These are phyloP conservation scores for Oxyteleia sp. DNA, from an alignment of 2,888 invertebrate species.

Conservation along the genomic window DNA sequence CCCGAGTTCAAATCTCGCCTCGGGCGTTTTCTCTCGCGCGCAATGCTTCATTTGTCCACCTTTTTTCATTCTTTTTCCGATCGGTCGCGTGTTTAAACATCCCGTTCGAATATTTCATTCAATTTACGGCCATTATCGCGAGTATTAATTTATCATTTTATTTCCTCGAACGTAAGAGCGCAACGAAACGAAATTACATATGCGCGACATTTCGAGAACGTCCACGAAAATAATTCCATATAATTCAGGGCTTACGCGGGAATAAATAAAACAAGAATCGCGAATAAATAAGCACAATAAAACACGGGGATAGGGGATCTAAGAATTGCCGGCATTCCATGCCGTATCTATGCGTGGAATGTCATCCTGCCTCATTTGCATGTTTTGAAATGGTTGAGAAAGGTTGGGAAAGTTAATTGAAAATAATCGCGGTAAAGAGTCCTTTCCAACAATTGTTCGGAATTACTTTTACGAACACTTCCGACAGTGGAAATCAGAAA, in stretches of 20 bases:
- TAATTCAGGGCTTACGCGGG: slow-evolving; percentile 20
- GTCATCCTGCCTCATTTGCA: slow-evolving; percentile 72
- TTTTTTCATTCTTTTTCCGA: neutral
- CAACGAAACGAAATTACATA: slow-evolving; percentile 6
- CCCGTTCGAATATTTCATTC: slow-evolving; percentile 17
- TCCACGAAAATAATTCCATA: slow-evolving; percentile 12
- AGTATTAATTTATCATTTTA: neutral
- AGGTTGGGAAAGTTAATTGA: slow-evolving; percentile 73
- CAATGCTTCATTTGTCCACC: neutral
- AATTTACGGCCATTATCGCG: slow-evolving; percentile 16
- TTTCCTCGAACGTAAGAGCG: neutral
- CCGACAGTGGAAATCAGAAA: slow-evolving; percentile 39
- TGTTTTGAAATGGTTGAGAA: slow-evolving; percentile 73
- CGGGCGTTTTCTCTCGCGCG: neutral
- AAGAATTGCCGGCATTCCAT: slow-evolving; percentile 55
- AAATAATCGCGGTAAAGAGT: slow-evolving; percentile 63
- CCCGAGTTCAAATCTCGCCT: slow-evolving; percentile 5
- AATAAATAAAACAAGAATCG: slow-evolving; percentile 46
- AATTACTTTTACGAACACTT: slow-evolving; percentile 43
- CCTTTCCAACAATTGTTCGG: slow-evolving; percentile 63
- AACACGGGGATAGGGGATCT: slow-evolving; percentile 35
- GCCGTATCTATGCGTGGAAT: slow-evolving; percentile 71
- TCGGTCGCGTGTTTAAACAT: slow-evolving; percentile 8
- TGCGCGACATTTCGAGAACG: slow-evolving; percentile 7
- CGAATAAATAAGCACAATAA: slow-evolving; percentile 64